These are phyloP conservation scores for Helicolenus hilgendorfi DNA, from an alignment of 2,797 vertebrate genomes.

Conservation along the genomic window DNA sequence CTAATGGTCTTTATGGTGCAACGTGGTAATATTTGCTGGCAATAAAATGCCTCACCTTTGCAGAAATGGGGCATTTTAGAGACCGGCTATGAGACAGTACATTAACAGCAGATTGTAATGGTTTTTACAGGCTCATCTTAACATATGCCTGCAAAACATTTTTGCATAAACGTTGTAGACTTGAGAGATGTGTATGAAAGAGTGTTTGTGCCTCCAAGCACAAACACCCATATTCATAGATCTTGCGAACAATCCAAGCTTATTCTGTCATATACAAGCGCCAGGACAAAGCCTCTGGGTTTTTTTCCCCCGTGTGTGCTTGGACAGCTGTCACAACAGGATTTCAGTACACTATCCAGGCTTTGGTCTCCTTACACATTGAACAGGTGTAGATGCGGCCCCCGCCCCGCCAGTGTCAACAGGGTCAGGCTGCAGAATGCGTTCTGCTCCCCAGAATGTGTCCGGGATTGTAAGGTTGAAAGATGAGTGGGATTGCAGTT, in stretches of 20 bases:
- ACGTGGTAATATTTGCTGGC: not conserved
- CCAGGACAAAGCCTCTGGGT: not conserved
- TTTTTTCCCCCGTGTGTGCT: constrained; percentile 28
- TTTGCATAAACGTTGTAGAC: constrained; percentile 22
- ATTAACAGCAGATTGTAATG: not conserved
- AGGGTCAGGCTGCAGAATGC: constrained; percentile 46
- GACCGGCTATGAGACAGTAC: not conserved
- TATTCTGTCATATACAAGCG: not conserved
- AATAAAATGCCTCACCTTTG: constrained; percentile 6
- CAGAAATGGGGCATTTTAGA: constrained; percentile 18
- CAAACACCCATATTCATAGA: not conserved
- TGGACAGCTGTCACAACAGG: constrained; percentile 83
- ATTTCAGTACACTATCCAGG: constrained; percentile 43
- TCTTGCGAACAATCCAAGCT: not conserved
- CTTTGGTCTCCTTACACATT: constrained; percentile 25
- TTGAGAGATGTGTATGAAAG: not conserved
- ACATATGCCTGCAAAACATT: constrained; percentile 5
- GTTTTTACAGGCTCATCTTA: not conserved
- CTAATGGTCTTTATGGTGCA: constrained; percentile 7
- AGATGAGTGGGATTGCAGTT: constrained; percentile 35
- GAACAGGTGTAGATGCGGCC: constrained; percentile 70
- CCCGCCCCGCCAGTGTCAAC: constrained; percentile 3
- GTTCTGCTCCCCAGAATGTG: constrained; percentile 1
- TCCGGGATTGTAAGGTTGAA: constrained; percentile 36
- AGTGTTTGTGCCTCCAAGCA: not conserved